Evolutionary conservation across 2,888 invertebrate species (phyloP).

Genomic region (Deilephila porcellus): DNA sequence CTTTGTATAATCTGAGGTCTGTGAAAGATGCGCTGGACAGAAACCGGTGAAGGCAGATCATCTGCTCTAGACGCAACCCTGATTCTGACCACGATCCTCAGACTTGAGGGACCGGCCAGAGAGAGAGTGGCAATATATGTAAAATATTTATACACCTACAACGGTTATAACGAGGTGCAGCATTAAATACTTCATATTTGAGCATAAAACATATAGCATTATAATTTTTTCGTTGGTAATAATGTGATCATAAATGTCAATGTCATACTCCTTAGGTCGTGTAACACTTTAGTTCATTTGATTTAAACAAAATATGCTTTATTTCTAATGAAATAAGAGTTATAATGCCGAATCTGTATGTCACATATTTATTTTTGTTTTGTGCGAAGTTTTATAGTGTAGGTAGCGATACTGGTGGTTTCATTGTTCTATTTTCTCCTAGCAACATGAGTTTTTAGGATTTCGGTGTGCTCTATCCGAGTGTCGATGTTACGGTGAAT

Average conservation of each 20-base stretch:
- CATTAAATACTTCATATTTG: too few species aligned
- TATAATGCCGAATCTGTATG: not conserved
- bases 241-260: not conserved
- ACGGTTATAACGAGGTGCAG: too few species aligned
- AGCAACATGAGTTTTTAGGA: constrained; percentile 25
- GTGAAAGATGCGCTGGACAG: too few species aligned
- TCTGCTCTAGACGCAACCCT: too few species aligned
- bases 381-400: constrained; percentile 14
- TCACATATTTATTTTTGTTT: constrained; percentile 25
- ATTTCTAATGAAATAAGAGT: not conserved
- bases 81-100: too few species aligned
- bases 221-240: not conserved
- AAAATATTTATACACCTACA: too few species aligned
- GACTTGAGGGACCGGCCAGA: too few species aligned
- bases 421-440: constrained; percentile 29
- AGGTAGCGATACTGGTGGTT: constrained; percentile 28
- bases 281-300: not conserved
- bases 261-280: not conserved
- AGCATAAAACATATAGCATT: too few species aligned
- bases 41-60: too few species aligned
- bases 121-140: too few species aligned
- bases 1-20: too few species aligned
- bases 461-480: constrained; percentile 21
- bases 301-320: not conserved
- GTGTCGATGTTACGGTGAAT: constrained; percentile 38